phyloP scores from a whole-genome alignment of 64 coral and sea anemone species.

The Orbicella faveolata region DNA sequence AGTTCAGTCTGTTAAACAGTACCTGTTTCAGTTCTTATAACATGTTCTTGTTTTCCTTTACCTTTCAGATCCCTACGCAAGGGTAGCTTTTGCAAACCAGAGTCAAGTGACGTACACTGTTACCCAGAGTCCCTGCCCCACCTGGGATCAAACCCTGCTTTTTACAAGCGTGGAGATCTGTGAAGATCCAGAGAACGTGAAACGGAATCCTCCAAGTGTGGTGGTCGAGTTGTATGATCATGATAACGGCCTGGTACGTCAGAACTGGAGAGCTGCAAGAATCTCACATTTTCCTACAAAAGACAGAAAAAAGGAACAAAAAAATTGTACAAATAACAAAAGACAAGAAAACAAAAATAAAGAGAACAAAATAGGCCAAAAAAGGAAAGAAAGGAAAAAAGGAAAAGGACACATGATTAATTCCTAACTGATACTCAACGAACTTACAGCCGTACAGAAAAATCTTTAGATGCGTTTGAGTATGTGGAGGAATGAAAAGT shows the following conservation, averaged over 20 bases:
- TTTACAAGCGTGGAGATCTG: slow-evolving; percentile 45
- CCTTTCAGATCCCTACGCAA: slow-evolving; percentile 53
- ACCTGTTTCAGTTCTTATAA: neutral
- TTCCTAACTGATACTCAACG: no score
- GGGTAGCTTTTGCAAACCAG: slow-evolving; percentile 54
- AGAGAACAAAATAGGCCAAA: no score
- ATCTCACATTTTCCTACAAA: neutral
- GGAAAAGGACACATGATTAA: no score
- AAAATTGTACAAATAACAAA: no score
- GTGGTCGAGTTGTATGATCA: slow-evolving; percentile 37
- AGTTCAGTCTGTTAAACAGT: no score
- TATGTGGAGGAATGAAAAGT: no score
- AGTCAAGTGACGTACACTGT: slow-evolving; percentile 52
- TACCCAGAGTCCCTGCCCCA: slow-evolving; percentile 45
- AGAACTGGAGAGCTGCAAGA: neutral
- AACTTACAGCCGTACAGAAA: no score
- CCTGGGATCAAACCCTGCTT: slow-evolving; percentile 67
- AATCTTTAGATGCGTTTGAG: no score
- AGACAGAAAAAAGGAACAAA: no score
- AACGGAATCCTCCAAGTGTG: slow-evolving; percentile 47
- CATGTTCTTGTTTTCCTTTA: neutral
- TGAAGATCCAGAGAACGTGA: slow-evolving; percentile 58
- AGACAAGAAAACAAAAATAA: no score
- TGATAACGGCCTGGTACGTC: neutral
- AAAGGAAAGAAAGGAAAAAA: no score